These are phyloP conservation scores for Euwallacea fornicatus DNA, from an alignment of 1,140 invertebrate genomes.

Conservation along the genomic window DNA sequence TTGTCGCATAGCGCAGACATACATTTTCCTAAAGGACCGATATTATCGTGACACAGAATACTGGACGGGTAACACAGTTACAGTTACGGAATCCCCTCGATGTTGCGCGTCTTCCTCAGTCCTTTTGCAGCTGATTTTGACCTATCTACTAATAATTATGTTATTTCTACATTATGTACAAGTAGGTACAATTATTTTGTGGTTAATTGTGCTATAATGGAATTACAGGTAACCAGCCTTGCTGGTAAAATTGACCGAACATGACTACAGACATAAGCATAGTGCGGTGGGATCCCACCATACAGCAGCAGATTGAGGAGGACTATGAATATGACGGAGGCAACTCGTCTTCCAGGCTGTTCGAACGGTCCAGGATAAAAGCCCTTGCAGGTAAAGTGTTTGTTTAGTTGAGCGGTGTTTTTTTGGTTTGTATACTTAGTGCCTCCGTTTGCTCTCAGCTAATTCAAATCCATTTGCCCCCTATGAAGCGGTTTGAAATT, in stretches of 20 bases:
- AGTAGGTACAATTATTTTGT: neutral
- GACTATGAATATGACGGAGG: constrained; percentile 99
- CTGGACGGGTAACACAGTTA: constrained; percentile 16
- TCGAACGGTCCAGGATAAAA: constrained; percentile 98
- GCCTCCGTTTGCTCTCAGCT: neutral
- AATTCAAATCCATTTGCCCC: no score
- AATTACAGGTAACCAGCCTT: constrained; percentile 43
- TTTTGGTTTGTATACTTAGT: neutral
- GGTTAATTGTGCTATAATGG: constrained; percentile 17
- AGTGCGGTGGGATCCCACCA: constrained; percentile 89
- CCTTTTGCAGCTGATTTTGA: constrained; percentile 28
- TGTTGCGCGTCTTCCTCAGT: neutral
- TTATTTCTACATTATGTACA: neutral
- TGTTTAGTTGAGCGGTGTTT: neutral
- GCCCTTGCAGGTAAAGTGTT: constrained; percentile 84
- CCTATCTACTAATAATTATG: neutral
- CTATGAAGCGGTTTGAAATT: no score
- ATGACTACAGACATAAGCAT: constrained; percentile 98
- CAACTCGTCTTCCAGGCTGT: constrained; percentile 96
- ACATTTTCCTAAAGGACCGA: neutral
- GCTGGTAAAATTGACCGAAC: constrained; percentile 41
- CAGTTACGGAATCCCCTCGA: constrained; percentile 25
- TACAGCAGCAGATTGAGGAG: constrained; percentile 87
- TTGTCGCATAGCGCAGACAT: neutral
- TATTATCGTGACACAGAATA: neutral